phyloP scores from a whole-genome alignment of 2,888 invertebrate genomes.

The Ophion obscuratus region DNA sequence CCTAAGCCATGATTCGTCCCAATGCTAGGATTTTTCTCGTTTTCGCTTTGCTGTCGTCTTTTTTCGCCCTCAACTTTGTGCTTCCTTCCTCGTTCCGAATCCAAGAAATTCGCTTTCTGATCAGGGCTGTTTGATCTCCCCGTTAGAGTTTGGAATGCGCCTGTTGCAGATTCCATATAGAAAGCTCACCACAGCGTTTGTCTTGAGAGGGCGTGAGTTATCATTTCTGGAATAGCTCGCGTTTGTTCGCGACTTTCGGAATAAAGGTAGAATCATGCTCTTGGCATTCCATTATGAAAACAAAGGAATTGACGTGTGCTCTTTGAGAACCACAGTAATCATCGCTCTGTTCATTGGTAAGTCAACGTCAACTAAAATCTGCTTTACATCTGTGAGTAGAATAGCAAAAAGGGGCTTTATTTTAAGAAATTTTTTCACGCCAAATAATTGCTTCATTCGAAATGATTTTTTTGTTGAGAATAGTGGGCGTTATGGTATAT shows the following conservation, averaged over 20 bases:
- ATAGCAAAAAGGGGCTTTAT: no score
- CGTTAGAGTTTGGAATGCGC: slow-evolving; percentile 11
- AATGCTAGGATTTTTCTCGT: neutral
- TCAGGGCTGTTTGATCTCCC: slow-evolving; percentile 10
- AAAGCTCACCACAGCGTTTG: neutral
- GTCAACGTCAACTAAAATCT: no score
- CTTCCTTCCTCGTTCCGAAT: neutral
- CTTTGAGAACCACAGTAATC: neutral
- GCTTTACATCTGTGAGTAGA: no score
- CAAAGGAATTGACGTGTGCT: neutral
- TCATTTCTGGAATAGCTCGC: slow-evolving; percentile 15
- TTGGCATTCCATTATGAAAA: slow-evolving; percentile 3
- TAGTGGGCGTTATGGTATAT: no score
- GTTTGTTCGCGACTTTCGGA: neutral
- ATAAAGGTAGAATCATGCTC: neutral
- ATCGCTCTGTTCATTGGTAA: no score
- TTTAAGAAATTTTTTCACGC: no score
- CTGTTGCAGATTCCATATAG: neutral
- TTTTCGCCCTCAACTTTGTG: neutral
- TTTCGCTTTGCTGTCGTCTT: neutral
- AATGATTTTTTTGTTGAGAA: no score
- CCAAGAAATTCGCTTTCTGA: slow-evolving; percentile 29
- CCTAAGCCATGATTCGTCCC: neutral
- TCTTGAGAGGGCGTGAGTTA: slow-evolving; percentile 7
- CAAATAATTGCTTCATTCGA: no score